Evolutionary conservation across 2,888 invertebrate species (phyloP).

Genomic region (Amiota minor): DNA sequence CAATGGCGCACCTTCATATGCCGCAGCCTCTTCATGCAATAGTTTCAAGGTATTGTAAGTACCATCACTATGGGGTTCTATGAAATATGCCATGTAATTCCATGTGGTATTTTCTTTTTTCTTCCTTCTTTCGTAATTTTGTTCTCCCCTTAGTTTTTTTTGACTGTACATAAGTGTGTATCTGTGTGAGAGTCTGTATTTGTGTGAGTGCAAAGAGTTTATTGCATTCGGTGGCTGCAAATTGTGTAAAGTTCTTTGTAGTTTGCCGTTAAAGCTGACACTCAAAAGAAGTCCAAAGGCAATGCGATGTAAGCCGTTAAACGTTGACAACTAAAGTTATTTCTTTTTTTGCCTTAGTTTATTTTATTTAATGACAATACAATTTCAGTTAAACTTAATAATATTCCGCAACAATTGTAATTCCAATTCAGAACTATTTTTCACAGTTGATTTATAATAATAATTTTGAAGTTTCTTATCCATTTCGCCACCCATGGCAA

Average conservation of each 20-base stretch:
- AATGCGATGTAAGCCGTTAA: constrained; percentile 44
- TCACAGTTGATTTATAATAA: not conserved
- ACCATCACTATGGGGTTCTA: constrained; percentile 17
- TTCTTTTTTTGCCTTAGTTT: not conserved
- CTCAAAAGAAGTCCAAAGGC: constrained; percentile 19
- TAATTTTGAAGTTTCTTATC: not conserved
- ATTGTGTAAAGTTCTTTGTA: constrained; percentile 50
- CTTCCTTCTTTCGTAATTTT: not conserved
- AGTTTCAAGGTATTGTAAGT: not conserved
- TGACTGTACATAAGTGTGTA: too few species aligned
- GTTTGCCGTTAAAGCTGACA: constrained; percentile 56
- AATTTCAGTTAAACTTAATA: too few species aligned
- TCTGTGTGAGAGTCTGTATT: not conserved
- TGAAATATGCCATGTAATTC: constrained; percentile 23
- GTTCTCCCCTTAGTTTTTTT: not conserved
- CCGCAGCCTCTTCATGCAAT: constrained; percentile 10
- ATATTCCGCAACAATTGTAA: too few species aligned
- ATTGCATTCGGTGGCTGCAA: constrained; percentile 21
- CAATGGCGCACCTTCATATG: constrained; percentile 27
- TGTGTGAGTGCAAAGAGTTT: constrained; percentile 8
- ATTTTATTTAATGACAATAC: too few species aligned
- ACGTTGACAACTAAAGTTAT: constrained; percentile 39
- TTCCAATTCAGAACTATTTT: not conserved
- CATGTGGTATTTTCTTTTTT: constrained; percentile 4
- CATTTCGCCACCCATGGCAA: not conserved